Percentiles rank a stretch among this genome's conserved stretches.
Conservation (phyloP, 2,888 invertebrate species). For the Agrypnus murinus region DNA sequence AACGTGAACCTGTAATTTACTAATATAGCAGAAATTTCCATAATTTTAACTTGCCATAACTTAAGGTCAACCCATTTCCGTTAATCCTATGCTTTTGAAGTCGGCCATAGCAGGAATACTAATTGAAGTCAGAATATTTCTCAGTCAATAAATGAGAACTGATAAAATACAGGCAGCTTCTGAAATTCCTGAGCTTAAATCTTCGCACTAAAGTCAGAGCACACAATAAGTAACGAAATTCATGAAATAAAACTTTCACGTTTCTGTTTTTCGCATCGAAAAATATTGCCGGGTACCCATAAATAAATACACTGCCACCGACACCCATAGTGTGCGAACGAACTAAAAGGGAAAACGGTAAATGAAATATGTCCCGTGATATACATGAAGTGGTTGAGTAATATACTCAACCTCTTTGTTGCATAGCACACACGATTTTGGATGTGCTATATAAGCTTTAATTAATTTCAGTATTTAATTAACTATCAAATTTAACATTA, state of each 20-base stretch:
- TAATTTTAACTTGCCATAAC: constrained; percentile 29
- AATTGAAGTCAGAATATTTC: constrained; percentile 19
- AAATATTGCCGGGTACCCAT: constrained; percentile 31
- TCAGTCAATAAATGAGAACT: constrained; percentile 19
- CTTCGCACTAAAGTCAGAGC: constrained; percentile 18
- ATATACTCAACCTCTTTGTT: background rate
- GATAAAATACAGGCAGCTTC: constrained; percentile 1
- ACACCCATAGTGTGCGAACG: constrained; percentile 28
- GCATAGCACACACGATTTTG: background rate
- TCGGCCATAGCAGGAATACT: constrained; percentile 31
- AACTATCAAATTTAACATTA: no score
- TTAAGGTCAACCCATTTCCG: constrained; percentile 23
- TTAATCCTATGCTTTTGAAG: constrained; percentile 37
- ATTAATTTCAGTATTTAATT: background rate
- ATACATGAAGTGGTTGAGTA: constrained; percentile 18
- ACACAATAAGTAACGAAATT: constrained; percentile 33
- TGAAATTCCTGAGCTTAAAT: constrained; percentile 2
- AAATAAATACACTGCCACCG: constrained; percentile 34
- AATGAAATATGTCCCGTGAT: constrained; percentile 39
- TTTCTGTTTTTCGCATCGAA: constrained; percentile 29
- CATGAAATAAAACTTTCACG: constrained; percentile 45
- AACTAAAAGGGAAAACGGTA: constrained; percentile 24
- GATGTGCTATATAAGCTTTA: background rate
- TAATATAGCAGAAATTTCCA: constrained; percentile 20
- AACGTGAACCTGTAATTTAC: constrained; percentile 34